These are phyloP conservation scores for Anthonomus grandis DNA, from an alignment of 1,140 invertebrate genomes.

Conservation along the genomic window DNA sequence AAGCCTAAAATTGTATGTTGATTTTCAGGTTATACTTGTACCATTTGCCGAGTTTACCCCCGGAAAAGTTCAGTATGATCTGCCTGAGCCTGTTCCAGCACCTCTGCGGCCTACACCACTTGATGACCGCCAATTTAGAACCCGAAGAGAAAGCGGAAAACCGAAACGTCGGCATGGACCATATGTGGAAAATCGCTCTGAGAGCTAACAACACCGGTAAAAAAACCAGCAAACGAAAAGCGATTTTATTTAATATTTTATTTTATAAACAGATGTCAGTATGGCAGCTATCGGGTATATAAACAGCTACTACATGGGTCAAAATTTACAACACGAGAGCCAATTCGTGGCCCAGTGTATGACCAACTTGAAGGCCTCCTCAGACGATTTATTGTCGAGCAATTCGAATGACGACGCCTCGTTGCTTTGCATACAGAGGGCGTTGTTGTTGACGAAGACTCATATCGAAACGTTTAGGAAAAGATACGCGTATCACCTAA, in stretches of 20 bases:
- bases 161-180: constrained; percentile 81
- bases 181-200: constrained; percentile 90
- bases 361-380: constrained; percentile 79
- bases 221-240: background rate
- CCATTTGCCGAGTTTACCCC: constrained; percentile 82
- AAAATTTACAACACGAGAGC: constrained; percentile 83
- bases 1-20: too few species aligned
- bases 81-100: constrained; percentile 88
- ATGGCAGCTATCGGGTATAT: constrained; percentile 91
- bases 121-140: constrained; percentile 58
- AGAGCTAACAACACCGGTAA: constrained; percentile 76
- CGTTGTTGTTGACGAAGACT: constrained; percentile 80
- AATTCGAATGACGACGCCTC: constrained; percentile 63
- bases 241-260: constrained; percentile 1
- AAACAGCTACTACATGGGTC: constrained; percentile 89
- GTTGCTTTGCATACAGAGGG: constrained; percentile 84
- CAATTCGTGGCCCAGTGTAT: constrained; percentile 91
- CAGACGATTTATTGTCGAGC: constrained; percentile 61
- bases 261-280: constrained; percentile 68
- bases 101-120: constrained; percentile 77
- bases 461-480: constrained; percentile 89
- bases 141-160: constrained; percentile 45
- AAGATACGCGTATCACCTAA: constrained; percentile 80
- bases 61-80: constrained; percentile 87
- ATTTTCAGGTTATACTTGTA: constrained; percentile 67